Evolutionary conservation across 2,113 vertebrate genomes (phyloP).

Genomic region (Eudyptes chrysolophus): DNA sequence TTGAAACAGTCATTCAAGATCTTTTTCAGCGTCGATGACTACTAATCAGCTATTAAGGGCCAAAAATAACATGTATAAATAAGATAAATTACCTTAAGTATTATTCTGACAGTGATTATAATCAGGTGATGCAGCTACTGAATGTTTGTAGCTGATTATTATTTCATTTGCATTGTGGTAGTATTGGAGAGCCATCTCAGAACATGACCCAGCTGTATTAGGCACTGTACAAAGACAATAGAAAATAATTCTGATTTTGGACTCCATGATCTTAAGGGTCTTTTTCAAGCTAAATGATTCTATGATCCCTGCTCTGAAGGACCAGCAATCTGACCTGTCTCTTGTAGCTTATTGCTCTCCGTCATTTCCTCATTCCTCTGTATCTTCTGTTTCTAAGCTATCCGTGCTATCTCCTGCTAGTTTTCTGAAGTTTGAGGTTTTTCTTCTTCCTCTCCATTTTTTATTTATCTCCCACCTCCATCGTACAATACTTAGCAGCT

Average conservation of each 20-base stretch:
- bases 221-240: not conserved
- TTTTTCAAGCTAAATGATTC: not conserved
- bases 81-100: not conserved
- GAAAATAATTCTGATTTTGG: not conserved
- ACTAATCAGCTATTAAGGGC: not conserved
- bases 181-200: not conserved
- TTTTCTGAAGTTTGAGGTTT: not conserved
- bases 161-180: not conserved
- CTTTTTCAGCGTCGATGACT: not conserved
- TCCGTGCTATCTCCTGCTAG: not conserved
- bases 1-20: not conserved
- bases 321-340: not conserved
- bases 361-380: not conserved
- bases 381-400: not conserved
- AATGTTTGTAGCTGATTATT: not conserved
- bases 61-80: not conserved
- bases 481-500: not conserved
- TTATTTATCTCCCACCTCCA: not conserved
- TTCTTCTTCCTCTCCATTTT: not conserved
- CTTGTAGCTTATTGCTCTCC: not conserved
- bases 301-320: not conserved
- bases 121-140: not conserved
- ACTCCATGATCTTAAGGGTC: not conserved
- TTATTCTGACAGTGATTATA: not conserved
- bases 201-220: not conserved